Evolutionary conservation across 1,140 invertebrate genomes (phyloP).

Genomic region (Agraylea sexmaculata): DNA sequence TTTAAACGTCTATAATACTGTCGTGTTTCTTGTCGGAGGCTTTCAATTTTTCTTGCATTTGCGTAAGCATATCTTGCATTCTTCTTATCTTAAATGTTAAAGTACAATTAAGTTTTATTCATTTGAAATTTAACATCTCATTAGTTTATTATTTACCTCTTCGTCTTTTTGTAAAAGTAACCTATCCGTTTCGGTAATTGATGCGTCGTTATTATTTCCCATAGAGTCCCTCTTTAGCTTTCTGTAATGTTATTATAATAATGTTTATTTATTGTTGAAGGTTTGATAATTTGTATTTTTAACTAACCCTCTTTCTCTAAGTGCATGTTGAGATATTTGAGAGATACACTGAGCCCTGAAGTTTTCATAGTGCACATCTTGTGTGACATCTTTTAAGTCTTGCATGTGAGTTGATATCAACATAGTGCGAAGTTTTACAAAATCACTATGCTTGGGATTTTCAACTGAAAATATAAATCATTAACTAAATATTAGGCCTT

Average conservation of each 20-base stretch:
- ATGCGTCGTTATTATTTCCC: slow-evolving; percentile 64
- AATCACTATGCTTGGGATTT: slow-evolving; percentile 95
- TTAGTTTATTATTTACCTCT: slow-evolving; percentile 53
- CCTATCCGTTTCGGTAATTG: slow-evolving; percentile 73
- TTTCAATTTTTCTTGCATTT: slow-evolving; percentile 94
- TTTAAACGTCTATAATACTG: slow-evolving; percentile 70
- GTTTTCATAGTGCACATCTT: slow-evolving; percentile 94
- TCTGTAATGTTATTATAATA: slow-evolving; percentile 33
- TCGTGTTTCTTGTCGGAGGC: slow-evolving; percentile 65
- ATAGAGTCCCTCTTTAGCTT: slow-evolving; percentile 80
- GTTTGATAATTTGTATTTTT: slow-evolving; percentile 25
- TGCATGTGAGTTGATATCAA: slow-evolving; percentile 94
- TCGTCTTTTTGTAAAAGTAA: slow-evolving; percentile 85
- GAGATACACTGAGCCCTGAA: slow-evolving; percentile 85
- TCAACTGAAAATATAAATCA: slow-evolving; percentile 59
- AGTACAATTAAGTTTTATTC: slow-evolving; percentile 8
- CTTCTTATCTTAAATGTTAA: slow-evolving; percentile 61
- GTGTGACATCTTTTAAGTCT: slow-evolving; percentile 88
- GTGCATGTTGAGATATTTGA: slow-evolving; percentile 76
- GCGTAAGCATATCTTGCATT: slow-evolving; percentile 92
- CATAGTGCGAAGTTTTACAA: slow-evolving; percentile 92
- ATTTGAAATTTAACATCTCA: neutral
- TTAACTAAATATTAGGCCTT: slow-evolving; percentile 13
- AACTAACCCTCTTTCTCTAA: slow-evolving; percentile 61
- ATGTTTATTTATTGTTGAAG: slow-evolving; percentile 20